Percentiles rank a stretch among this genome's conserved stretches.
phyloP scores from a whole-genome alignment of 2,888 invertebrate genomes.

The Mylabris sibirica region DNA sequence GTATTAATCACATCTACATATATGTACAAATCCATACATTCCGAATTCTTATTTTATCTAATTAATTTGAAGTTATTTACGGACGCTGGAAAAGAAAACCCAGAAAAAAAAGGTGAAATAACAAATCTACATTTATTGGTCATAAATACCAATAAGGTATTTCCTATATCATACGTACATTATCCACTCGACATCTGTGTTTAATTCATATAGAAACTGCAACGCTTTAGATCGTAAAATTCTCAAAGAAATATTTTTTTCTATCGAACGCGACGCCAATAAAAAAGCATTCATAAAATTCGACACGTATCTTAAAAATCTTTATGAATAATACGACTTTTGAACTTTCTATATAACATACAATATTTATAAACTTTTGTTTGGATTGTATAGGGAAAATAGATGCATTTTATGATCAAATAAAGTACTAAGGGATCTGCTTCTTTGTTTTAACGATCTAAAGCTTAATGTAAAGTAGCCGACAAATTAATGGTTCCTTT shows the following conservation, averaged over 20 bases:
- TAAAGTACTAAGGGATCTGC: background rate
- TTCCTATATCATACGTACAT: slow-evolving; percentile 34
- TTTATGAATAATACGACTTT: slow-evolving; percentile 41
- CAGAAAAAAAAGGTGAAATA: slow-evolving; percentile 18
- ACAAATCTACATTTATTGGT: slow-evolving; percentile 41
- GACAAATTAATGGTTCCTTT: slow-evolving; percentile 26
- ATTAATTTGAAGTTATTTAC: slow-evolving; percentile 31
- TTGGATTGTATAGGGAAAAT: background rate
- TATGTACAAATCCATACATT: too few species aligned
- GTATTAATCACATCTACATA: slow-evolving; percentile 40
- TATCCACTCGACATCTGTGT: slow-evolving; percentile 39
- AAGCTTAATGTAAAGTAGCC: slow-evolving; percentile 1
- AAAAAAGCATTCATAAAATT: slow-evolving; percentile 39
- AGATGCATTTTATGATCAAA: background rate
- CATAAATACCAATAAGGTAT: slow-evolving; percentile 38
- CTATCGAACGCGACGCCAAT: slow-evolving; percentile 38
- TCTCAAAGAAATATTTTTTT: slow-evolving; percentile 37
- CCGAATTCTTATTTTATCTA: background rate
- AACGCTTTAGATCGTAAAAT: slow-evolving; percentile 38
- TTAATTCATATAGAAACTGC: slow-evolving; percentile 41
- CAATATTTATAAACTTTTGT: slow-evolving; percentile 5
- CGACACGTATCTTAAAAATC: slow-evolving; percentile 34
- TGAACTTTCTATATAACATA: slow-evolving; percentile 27
- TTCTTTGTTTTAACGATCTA: background rate
- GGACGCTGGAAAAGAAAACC: background rate